A percentile compares a stretch with the other conserved stretches of the same genome.
These are phyloP conservation scores for Eudemis profundana DNA, from an alignment of 2,888 invertebrate genomes.

Conservation along the genomic window DNA sequence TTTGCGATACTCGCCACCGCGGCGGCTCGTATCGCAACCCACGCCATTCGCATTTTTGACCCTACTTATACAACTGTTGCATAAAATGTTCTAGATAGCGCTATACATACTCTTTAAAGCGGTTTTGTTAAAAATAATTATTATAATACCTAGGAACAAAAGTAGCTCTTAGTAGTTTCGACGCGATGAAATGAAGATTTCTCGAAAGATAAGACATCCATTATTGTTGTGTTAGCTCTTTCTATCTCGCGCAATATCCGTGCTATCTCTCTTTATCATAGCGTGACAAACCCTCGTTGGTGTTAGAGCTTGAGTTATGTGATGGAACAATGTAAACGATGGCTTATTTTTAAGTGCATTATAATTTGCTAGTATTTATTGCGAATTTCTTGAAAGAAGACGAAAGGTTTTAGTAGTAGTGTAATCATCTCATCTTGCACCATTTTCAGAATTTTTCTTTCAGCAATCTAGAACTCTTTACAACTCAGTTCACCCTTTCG, in stretches of 20 bases:
- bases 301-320: conserved; percentile 52
- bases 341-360: conserved; percentile 23
- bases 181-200: conserved; percentile 50
- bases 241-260: conserved; percentile 45
- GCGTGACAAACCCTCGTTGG: conserved; percentile 66
- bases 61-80: too few species aligned
- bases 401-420: too few species aligned
- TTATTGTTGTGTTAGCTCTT: conserved; percentile 54
- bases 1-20: too few species aligned
- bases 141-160: not conserved
- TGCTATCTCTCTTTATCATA: conserved; percentile 53
- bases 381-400: too few species aligned
- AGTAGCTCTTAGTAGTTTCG: conserved; percentile 38
- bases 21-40: too few species aligned
- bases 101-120: not conserved
- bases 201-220: conserved; percentile 54
- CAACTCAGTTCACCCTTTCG: too few species aligned
- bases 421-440: too few species aligned
- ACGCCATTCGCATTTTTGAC: too few species aligned
- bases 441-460: too few species aligned
- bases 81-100: not conserved
- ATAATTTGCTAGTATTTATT: not conserved
- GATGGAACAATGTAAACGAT: conserved; percentile 58
- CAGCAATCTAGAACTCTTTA: too few species aligned
- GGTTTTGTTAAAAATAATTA: not conserved